Percentiles rank a stretch among this genome's conserved stretches.
phyloP scores from a whole-genome alignment of 2,797 vertebrate species.

The Coregonus sp. region DNA sequence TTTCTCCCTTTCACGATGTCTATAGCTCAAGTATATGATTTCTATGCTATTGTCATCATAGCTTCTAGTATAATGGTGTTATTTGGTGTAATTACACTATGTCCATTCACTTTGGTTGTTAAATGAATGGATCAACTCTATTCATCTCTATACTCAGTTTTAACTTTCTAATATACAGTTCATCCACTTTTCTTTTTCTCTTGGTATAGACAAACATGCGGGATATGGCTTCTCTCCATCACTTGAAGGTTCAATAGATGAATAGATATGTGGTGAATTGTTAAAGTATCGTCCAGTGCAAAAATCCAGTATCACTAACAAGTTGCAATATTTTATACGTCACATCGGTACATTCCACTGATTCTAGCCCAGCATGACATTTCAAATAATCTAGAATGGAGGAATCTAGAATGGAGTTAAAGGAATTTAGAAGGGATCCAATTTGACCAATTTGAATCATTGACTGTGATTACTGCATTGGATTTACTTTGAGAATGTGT shows the following conservation, averaged over 20 bases:
- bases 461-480: neutral
- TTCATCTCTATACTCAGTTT: neutral
- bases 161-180: neutral
- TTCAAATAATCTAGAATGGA: too few species aligned
- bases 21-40: neutral
- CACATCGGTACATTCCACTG: neutral
- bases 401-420: too few species aligned
- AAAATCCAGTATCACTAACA: neutral
- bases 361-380: too few species aligned
- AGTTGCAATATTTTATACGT: neutral
- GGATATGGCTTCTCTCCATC: slow-evolving; percentile 80
- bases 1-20: neutral
- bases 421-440: neutral
- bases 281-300: neutral
- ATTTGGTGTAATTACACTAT: neutral
- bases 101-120: neutral
- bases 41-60: neutral
- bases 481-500: neutral
- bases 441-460: neutral
- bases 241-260: slow-evolving; percentile 85
- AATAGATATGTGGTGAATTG: slow-evolving; percentile 39
- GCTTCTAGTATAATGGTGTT: neutral
- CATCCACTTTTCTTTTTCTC: slow-evolving; percentile 58
- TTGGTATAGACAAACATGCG: slow-evolving; percentile 86
- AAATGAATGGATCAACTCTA: neutral